These are phyloP conservation scores for Gracilinanus agilis DNA, from an alignment of 2,113 vertebrate genomes.

Conservation along the genomic window DNA sequence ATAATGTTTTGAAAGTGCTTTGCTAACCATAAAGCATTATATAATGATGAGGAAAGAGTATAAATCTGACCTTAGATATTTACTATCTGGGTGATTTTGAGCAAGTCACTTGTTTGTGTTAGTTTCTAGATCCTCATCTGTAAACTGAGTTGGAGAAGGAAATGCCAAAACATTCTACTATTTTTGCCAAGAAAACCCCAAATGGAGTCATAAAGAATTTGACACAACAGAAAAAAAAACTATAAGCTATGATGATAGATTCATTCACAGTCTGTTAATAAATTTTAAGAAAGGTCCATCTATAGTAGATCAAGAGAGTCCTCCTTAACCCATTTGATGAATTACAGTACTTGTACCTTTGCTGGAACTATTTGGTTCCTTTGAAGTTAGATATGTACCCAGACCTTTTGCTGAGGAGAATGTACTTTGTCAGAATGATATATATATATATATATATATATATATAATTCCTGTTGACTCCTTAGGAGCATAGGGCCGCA, in stretches of 20 bases:
- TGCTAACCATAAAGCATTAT: background rate
- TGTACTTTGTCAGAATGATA: background rate
- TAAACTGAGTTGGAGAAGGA: no score
- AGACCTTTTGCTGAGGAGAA: background rate
- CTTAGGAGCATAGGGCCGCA: no score
- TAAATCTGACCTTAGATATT: no score
- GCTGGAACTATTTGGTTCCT: background rate
- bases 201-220: no score
- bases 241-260: background rate
- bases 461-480: no score
- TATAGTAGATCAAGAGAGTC: background rate
- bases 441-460: no score
- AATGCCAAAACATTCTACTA: no score
- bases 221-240: no score
- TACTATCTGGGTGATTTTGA: no score
- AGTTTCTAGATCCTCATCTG: no score
- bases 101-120: no score
- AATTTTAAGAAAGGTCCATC: background rate
- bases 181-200: no score
- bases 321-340: background rate
- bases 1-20: background rate
- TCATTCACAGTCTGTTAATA: background rate
- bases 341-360: background rate
- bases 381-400: background rate
- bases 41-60: background rate